phyloP scores from a whole-genome alignment of 2,113 vertebrate species.

The Apeltes quadracus region DNA sequence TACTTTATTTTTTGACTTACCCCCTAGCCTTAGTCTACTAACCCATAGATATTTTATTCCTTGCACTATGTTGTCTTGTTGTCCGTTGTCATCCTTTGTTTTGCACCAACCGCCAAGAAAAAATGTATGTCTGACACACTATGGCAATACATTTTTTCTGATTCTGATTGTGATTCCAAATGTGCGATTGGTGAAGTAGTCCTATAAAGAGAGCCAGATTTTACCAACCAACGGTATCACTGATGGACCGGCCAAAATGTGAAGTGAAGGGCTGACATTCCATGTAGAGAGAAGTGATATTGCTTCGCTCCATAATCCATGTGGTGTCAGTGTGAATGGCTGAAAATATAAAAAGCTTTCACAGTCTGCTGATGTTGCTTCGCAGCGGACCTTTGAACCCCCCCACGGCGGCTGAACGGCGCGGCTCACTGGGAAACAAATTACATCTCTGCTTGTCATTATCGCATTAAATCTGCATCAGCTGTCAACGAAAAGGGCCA shows the following conservation, averaged over 20 bases:
- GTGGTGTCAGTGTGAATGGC: slow-evolving; percentile 24
- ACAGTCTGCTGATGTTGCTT: slow-evolving; percentile 40
- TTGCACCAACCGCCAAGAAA: too few relatives aligned
- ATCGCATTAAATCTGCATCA: slow-evolving; percentile 66
- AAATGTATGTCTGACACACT: too few relatives aligned
- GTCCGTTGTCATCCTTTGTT: too few relatives aligned
- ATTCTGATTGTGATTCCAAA: too few relatives aligned
- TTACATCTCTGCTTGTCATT: slow-evolving; percentile 64
- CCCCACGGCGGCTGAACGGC: slow-evolving; percentile 36
- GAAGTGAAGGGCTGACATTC: slow-evolving; percentile 12
- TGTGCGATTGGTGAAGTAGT: background rate
- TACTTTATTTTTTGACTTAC: too few relatives aligned
- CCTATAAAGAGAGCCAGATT: slow-evolving; percentile 7
- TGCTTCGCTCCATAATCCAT: slow-evolving; percentile 2
- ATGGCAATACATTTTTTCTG: too few relatives aligned
- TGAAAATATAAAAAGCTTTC: slow-evolving; percentile 34
- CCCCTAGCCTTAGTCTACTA: too few relatives aligned
- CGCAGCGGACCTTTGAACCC: slow-evolving; percentile 54
- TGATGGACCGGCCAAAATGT: slow-evolving; percentile 7
- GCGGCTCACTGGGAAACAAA: slow-evolving; percentile 52
- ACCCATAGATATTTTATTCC: too few relatives aligned
- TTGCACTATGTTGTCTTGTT: too few relatives aligned
- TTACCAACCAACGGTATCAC: slow-evolving; percentile 14
- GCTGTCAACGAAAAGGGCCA: slow-evolving; percentile 62
- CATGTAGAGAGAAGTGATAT: slow-evolving; percentile 24